phyloP scores from a whole-genome alignment of 2,113 vertebrate genomes.

The Plectropomus leopardus region DNA sequence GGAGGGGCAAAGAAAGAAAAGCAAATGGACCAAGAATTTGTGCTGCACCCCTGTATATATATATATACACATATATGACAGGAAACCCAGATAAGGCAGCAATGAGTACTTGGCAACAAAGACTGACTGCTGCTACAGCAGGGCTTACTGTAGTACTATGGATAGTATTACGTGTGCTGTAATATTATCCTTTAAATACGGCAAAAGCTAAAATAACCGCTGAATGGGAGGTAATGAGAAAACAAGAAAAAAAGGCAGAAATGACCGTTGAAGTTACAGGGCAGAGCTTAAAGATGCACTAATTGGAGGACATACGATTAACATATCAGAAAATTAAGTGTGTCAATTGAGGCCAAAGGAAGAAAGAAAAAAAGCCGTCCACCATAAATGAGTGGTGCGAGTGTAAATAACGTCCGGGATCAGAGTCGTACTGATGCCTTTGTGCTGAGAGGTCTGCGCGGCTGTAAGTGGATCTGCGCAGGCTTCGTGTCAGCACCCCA shows the following conservation, averaged over 20 bases:
- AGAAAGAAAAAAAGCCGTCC: not conserved
- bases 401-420: not conserved
- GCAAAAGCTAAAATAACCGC: not conserved
- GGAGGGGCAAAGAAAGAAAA: too few species aligned
- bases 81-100: not conserved
- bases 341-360: not conserved
- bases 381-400: not conserved
- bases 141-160: constrained; percentile 1
- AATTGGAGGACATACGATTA: not conserved
- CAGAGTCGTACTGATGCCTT: constrained; percentile 4
- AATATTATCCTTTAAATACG: constrained; percentile 17
- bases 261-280: not conserved
- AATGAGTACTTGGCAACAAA: not conserved
- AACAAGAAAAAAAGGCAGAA: not conserved
- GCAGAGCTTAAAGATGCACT: not conserved
- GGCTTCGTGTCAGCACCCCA: constrained; percentile 77
- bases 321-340: not conserved
- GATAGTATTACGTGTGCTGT: not conserved
- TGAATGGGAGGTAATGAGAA: not conserved
- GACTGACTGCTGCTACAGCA: not conserved
- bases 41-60: too few species aligned
- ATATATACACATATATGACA: not conserved
- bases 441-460: constrained; percentile 32
- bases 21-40: too few species aligned
- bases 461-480: constrained; percentile 77